These are phyloP conservation scores for Fulica atra DNA, from an alignment of 2,113 vertebrate genomes.

Conservation along the genomic window DNA sequence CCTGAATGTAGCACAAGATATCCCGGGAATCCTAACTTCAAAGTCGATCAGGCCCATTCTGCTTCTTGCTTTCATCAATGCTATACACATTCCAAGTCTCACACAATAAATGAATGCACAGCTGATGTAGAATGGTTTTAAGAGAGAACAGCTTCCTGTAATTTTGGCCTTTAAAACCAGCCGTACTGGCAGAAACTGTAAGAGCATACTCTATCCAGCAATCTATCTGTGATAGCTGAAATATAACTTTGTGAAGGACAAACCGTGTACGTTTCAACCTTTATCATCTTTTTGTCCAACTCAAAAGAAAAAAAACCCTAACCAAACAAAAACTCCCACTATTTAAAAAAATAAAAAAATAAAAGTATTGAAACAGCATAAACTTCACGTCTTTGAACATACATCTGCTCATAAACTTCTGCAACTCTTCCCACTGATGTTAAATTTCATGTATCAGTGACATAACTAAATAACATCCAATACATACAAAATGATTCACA, in stretches of 20 bases:
- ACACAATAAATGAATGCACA: neutral
- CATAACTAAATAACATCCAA: neutral
- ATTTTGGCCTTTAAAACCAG: neutral
- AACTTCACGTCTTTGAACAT: neutral
- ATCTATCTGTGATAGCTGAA: neutral
- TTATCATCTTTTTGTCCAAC: neutral
- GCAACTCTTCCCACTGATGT: neutral
- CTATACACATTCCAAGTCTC: neutral
- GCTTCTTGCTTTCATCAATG: neutral
- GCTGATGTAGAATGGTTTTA: neutral
- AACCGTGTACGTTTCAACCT: neutral
- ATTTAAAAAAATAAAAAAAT: neutral
- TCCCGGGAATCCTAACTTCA: neutral
- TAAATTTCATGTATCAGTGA: neutral
- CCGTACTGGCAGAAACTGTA: neutral
- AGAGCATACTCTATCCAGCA: neutral
- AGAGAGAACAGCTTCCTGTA: neutral
- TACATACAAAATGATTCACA: neutral
- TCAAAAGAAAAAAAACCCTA: neutral
- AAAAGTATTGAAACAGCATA: neutral
- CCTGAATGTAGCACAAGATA: neutral
- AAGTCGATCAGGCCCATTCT: neutral
- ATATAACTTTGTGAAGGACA: neutral
- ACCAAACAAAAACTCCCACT: neutral
- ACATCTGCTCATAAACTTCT: neutral